A percentile compares a stretch with the other conserved stretches of the same genome.
Evolutionary conservation across 2,888 invertebrate species (phyloP).

Genomic region (Pterobdella sp.): DNA sequence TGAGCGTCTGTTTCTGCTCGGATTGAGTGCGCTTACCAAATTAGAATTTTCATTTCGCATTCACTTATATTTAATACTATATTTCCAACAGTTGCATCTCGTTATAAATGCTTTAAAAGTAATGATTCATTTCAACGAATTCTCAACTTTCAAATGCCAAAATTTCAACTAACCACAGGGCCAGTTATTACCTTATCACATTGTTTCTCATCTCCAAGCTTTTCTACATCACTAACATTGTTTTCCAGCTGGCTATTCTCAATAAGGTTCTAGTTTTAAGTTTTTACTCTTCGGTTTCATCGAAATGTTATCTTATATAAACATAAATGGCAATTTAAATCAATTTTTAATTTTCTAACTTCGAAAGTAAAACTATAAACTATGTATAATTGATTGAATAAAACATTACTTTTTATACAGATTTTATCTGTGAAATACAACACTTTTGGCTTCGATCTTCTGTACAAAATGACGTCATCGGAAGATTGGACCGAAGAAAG

Average conservation of each 20-base stretch:
- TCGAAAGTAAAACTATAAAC: neutral
- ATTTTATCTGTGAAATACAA: constrained; percentile 43
- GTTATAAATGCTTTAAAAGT: no score
- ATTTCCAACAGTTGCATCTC: no score
- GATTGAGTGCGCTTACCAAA: no score
- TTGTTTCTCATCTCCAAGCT: constrained; percentile 46
- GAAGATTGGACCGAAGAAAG: constrained; percentile 37
- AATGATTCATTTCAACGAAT: no score
- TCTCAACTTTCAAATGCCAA: no score
- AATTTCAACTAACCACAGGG: no score
- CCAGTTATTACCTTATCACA: constrained; percentile 43
- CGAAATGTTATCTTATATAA: neutral
- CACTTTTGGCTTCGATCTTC: constrained; percentile 46
- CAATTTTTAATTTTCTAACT: neutral
- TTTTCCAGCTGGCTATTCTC: constrained; percentile 46
- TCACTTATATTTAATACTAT: no score
- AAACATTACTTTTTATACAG: neutral
- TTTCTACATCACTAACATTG: constrained; percentile 43
- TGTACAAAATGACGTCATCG: constrained; percentile 33
- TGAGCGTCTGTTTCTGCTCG: no score
- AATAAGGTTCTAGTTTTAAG: constrained; percentile 42
- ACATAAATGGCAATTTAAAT: neutral
- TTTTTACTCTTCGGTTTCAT: constrained; percentile 31
- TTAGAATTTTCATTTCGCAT: no score
- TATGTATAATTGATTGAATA: neutral